These are phyloP conservation scores for Amphiprion percula DNA, from an alignment of 2,113 vertebrate genomes.

Conservation along the genomic window DNA sequence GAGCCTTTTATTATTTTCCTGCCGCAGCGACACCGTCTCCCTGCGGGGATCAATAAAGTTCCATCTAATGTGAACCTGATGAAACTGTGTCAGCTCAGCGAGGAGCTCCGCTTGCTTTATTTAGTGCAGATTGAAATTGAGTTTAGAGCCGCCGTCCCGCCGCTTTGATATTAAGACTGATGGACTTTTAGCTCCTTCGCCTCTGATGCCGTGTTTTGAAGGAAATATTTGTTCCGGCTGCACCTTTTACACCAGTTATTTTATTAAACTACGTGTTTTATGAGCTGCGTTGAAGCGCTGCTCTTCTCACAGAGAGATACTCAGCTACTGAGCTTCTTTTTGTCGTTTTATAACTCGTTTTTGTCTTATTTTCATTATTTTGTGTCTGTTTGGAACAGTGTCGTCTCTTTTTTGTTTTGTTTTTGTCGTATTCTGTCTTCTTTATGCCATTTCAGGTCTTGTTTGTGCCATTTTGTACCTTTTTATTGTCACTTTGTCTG, in stretches of 20 bases:
- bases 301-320: background rate
- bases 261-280: background rate
- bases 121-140: constrained; percentile 62
- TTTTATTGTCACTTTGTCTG: no score
- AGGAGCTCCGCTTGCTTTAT: constrained; percentile 64
- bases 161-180: constrained; percentile 49
- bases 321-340: background rate
- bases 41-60: constrained; percentile 73
- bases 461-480: no score
- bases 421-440: no score
- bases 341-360: no score
- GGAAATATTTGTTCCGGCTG: constrained; percentile 28
- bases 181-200: constrained; percentile 37
- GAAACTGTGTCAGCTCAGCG: constrained; percentile 70
- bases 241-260: constrained; percentile 9
- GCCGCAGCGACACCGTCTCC: constrained; percentile 57
- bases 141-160: constrained; percentile 44
- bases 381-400: no score
- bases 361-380: no score
- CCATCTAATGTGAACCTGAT: constrained; percentile 71
- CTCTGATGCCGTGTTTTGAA: constrained; percentile 26
- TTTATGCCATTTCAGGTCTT: no score
- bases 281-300: background rate
- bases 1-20: constrained; percentile 59
- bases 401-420: no score